Evolutionary conservation across 2,113 vertebrate species (phyloP).

Genomic region (Sciurus niger): DNA sequence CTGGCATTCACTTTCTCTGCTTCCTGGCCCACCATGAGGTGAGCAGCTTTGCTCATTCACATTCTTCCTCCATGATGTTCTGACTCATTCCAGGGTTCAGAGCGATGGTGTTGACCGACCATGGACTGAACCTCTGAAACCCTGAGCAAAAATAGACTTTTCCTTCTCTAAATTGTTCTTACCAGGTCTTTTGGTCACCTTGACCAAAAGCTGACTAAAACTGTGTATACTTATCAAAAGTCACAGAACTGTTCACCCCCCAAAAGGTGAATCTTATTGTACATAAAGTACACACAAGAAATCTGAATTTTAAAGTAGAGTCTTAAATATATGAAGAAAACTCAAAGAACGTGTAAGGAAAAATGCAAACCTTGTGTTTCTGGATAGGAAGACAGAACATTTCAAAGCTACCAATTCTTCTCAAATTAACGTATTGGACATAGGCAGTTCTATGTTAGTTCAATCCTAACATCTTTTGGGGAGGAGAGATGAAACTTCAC

Average conservation of each 20-base stretch:
- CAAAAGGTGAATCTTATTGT: neutral
- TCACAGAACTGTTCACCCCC: neutral
- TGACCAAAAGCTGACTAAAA: no score
- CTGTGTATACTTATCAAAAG: neutral
- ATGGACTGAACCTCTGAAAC: no score
- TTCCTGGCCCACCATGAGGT: no score
- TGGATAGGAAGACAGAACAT: neutral
- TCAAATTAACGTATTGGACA: neutral
- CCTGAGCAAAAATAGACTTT: no score
- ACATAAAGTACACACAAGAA: neutral
- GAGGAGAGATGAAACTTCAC: neutral
- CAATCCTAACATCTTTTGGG: neutral
- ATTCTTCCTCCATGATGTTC: no score
- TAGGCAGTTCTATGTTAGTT: neutral
- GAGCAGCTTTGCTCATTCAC: no score
- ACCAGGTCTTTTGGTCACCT: no score
- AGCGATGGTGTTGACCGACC: no score
- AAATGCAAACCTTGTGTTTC: slow-evolving; percentile 24
- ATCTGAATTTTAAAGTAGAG: neutral
- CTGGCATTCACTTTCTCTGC: no score
- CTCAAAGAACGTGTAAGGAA: neutral
- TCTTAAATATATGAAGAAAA: slow-evolving; percentile 22
- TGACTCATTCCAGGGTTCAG: no score
- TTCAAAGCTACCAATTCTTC: slow-evolving; percentile 49
- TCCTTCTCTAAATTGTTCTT: no score